These are phyloP conservation scores for Ptilodon capucinus DNA, from an alignment of 2,888 invertebrate genomes.

Conservation along the genomic window DNA sequence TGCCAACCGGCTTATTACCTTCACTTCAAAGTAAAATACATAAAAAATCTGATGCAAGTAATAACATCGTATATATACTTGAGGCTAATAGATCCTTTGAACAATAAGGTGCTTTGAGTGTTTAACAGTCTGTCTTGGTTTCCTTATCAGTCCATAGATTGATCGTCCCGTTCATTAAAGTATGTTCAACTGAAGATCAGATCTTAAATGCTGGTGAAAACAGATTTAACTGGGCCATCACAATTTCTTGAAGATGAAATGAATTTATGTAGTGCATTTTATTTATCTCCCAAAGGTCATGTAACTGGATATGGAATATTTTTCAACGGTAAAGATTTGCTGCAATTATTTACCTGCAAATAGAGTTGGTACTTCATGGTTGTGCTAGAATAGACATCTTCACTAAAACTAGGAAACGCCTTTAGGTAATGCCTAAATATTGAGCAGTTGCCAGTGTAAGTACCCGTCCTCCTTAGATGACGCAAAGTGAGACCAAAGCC, in stretches of 20 bases:
- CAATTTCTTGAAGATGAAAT: neutral
- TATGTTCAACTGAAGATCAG: neutral
- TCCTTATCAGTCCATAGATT: neutral
- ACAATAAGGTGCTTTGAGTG: neutral
- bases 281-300: neutral
- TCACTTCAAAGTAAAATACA: slow-evolving; percentile 58
- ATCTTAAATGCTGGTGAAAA: neutral
- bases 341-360: neutral
- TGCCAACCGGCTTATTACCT: slow-evolving; percentile 61
- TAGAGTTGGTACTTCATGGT: neutral
- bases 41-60: slow-evolving; percentile 29
- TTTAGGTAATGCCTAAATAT: no score
- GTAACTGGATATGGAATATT: neutral
- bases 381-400: no score
- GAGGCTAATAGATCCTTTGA: neutral
- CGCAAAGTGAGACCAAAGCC: no score
- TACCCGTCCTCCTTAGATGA: no score
- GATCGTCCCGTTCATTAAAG: neutral
- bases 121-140: neutral
- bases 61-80: neutral
- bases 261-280: neutral
- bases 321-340: neutral
- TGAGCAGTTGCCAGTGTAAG: no score
- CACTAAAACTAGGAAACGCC: no score
- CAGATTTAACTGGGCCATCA: neutral